Base-by-base conservation (phyloP, 2,888 invertebrate species). In the Sepiola atlantica region DNA sequence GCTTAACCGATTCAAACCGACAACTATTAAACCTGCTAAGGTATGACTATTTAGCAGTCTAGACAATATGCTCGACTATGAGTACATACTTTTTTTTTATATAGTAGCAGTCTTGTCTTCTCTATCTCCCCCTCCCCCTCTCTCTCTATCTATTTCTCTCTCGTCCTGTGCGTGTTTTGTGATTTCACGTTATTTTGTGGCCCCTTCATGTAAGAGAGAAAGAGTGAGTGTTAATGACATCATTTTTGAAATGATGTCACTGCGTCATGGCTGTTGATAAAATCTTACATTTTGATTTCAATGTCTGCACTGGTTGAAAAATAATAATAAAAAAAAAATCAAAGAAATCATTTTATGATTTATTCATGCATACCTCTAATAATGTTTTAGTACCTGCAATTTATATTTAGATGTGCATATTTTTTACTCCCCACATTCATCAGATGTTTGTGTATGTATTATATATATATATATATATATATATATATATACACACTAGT, bases 71-170 rank as follows among this genome's bases (percentile, higher is more conserved):
- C 28, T 77, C 28, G 28, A 14, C n/a, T n/a, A 28, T 61, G 61
- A 61, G 14, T 16, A 10, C 77, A 77, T 28, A 28, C n/a, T 77
- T 77, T n/a, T n/a, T n/a, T n/a, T n/a, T n/a, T n/a, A n/a, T 12
- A 77, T 77, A 77, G 77, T 77, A 77, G 77, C 77, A 77, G 77
- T n/a, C 77, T n/a, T n/a, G n/a, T n/a, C n/a, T n/a, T n/a, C n/a
- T n/a, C n/a, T n/a, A n/a, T n/a, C n/a, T n/a, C n/a, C n/a, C n/a
- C n/a, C n/a, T n/a, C n/a, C n/a, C n/a, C n/a, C n/a, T n/a, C n/a
- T n/a, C n/a, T n/a, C n/a, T n/a, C n/a, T n/a, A n/a, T n/a, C n/a
- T n/a, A n/a, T n/a, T n/a, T n/a, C n/a, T n/a, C n/a, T 77, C n/a
- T 77, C 28, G 77, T 14, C n/a, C 61, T 61, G 24, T 61, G 1